Conservation (phyloP, 2,888 invertebrate genomes). For the Clivina fossor region DNA sequence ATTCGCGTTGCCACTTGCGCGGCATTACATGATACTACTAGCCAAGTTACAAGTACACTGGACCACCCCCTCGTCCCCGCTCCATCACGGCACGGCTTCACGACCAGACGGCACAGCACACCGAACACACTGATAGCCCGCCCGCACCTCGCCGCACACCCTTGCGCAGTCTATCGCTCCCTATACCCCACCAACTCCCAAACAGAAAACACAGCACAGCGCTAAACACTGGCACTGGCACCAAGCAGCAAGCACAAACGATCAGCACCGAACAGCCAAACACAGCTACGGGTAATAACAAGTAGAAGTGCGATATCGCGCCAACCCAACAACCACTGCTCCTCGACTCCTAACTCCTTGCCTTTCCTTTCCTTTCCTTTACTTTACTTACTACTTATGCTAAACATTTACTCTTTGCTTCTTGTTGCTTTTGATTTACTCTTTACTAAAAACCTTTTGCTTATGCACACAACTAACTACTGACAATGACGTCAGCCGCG, state of each 20-base stretch:
- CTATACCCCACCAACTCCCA: conserved; percentile 14
- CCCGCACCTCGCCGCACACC: conserved; percentile 45
- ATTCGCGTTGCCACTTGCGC: conserved; percentile 53
- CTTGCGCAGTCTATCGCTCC: conserved; percentile 45
- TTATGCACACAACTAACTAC: too few relatives aligned
- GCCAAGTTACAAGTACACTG: conserved; percentile 56
- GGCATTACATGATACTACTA: conserved; percentile 55
- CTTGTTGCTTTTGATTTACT: too few relatives aligned
- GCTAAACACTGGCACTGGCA: not conserved
- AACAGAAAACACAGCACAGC: conserved; percentile 1
- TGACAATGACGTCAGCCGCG: too few relatives aligned
- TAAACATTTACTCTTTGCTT: too few relatives aligned
- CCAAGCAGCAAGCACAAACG: not conserved
- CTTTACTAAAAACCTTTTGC: too few relatives aligned
- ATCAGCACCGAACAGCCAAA: too few relatives aligned
- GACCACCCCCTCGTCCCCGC: conserved; percentile 48
- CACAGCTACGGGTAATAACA: not conserved
- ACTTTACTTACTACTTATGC: too few relatives aligned
- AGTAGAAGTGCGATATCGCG: not conserved
- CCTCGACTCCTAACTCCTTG: too few relatives aligned
- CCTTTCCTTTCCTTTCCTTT: too few relatives aligned
- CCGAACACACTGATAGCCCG: conserved; percentile 51
- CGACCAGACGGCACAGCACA: conserved; percentile 18
- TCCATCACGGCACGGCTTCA: conserved; percentile 40
- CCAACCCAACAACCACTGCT: too few relatives aligned